Evolutionary conservation across 2,113 vertebrate genomes (phyloP).

Genomic region (Onychostoma macrolepis): DNA sequence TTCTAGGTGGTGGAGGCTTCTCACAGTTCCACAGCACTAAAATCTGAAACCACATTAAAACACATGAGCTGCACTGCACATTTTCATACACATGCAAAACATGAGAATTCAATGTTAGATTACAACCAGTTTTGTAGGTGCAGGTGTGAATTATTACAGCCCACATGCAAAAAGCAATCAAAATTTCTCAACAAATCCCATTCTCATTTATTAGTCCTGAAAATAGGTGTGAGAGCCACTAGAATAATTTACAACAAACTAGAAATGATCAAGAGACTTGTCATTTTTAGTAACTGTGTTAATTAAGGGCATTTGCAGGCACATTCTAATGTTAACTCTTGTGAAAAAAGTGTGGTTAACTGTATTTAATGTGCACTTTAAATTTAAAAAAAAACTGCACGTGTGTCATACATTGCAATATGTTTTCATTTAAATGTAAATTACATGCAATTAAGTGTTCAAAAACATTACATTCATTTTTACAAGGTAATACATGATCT

Average conservation of each 20-base stretch:
- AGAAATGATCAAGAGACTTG: neutral
- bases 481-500: neutral
- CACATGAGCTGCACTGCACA: neutral
- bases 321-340: neutral
- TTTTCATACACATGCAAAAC: neutral
- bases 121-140: neutral
- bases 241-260: neutral
- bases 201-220: neutral
- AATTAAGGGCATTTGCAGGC: neutral
- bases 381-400: no score
- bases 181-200: neutral
- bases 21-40: conserved; percentile 82
- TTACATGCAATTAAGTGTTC: neutral
- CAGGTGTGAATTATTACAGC: neutral
- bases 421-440: no score
- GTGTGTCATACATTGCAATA: no score
- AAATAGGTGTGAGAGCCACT: neutral
- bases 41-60: conserved; percentile 65
- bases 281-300: neutral
- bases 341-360: no score
- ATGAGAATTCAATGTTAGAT: neutral
- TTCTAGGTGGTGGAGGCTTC: conserved; percentile 77
- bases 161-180: neutral
- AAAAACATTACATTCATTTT: neutral
- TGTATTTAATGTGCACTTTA: no score